phyloP scores from a whole-genome alignment of 2,113 vertebrate species.

The Spilogale gracilis region DNA sequence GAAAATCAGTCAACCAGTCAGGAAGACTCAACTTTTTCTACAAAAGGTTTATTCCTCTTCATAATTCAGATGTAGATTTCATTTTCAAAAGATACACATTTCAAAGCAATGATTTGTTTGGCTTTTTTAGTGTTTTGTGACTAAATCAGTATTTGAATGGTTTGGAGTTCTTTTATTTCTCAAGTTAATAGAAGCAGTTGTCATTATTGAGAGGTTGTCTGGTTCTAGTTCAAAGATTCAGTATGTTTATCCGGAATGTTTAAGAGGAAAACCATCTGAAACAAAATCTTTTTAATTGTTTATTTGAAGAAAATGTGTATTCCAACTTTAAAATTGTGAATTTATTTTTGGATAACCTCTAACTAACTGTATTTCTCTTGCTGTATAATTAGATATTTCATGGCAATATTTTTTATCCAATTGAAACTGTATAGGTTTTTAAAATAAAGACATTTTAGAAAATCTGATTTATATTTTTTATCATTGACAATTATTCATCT shows the following conservation, averaged over 20 bases:
- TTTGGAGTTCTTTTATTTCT: slow-evolving; percentile 62
- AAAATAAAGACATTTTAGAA: slow-evolving; percentile 79
- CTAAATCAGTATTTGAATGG: slow-evolving; percentile 33
- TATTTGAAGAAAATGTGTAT: slow-evolving; percentile 61
- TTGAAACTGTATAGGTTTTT: slow-evolving; percentile 70
- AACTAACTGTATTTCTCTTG: slow-evolving; percentile 51
- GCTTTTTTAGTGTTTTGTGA: slow-evolving; percentile 57
- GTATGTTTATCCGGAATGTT: slow-evolving; percentile 16
- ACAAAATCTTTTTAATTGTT: slow-evolving; percentile 49
- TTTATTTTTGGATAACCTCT: slow-evolving; percentile 70
- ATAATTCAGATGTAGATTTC: slow-evolving; percentile 48
- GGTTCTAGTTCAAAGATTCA: slow-evolving; percentile 48
- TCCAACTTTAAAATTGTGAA: slow-evolving; percentile 63
- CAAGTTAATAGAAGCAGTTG: slow-evolving; percentile 50
- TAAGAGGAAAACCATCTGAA: slow-evolving; percentile 51
- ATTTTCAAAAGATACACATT: slow-evolving; percentile 54
- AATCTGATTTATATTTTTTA: slow-evolving; percentile 62
- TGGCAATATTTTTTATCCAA: slow-evolving; percentile 71
- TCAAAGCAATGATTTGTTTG: slow-evolving; percentile 54
- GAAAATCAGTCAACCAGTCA: neutral
- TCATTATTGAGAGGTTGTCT: slow-evolving; percentile 60
- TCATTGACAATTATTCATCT: slow-evolving; percentile 12
- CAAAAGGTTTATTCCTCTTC: slow-evolving; percentile 12
- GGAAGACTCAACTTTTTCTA: slow-evolving; percentile 31
- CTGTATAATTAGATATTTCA: slow-evolving; percentile 68